Conservation (phyloP, 64 coral and sea anemone species). For the Porites lutea region DNA sequence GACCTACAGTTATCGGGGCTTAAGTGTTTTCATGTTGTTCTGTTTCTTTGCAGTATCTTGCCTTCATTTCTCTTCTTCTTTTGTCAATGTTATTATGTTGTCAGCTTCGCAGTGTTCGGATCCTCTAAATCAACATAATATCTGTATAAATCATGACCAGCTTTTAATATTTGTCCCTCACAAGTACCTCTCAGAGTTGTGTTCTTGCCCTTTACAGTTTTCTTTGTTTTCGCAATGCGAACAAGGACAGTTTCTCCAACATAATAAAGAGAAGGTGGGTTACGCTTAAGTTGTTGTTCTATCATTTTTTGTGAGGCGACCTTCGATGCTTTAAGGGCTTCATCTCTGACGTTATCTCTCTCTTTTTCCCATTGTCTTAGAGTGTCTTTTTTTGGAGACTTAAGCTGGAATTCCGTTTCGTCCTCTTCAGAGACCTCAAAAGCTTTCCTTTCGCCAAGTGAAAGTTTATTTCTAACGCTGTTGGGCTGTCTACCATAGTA, state of each 20-base stretch:
- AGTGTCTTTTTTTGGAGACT: too few species aligned
- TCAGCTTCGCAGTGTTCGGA: slow-evolving; percentile 38
- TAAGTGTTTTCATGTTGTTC: background rate
- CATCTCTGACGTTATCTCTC: too few species aligned
- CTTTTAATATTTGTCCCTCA: slow-evolving; percentile 45
- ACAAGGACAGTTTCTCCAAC: too few species aligned
- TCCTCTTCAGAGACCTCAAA: slow-evolving; percentile 21
- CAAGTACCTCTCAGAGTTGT: slow-evolving; percentile 47
- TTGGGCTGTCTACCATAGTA: too few species aligned
- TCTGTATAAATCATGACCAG: slow-evolving; percentile 38
- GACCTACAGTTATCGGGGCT: background rate
- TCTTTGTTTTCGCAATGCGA: background rate
- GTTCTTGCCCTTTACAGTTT: slow-evolving; percentile 36
- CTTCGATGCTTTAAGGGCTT: too few species aligned
- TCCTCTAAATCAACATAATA: slow-evolving; percentile 41
- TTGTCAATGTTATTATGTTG: slow-evolving; percentile 41
- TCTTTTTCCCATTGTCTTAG: too few species aligned
- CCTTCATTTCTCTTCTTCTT: slow-evolving; percentile 46
- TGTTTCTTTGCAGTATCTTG: slow-evolving; percentile 29
- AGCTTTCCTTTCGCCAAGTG: slow-evolving; percentile 6
- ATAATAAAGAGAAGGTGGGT: too few species aligned
- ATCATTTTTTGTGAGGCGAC: too few species aligned
- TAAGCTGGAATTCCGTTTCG: slow-evolving; percentile 15
- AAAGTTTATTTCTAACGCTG: slow-evolving; percentile 15
- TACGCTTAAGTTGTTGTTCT: too few species aligned